phyloP scores from a whole-genome alignment of 2,113 vertebrate species.

The Nothocercus nigrocapillus region DNA sequence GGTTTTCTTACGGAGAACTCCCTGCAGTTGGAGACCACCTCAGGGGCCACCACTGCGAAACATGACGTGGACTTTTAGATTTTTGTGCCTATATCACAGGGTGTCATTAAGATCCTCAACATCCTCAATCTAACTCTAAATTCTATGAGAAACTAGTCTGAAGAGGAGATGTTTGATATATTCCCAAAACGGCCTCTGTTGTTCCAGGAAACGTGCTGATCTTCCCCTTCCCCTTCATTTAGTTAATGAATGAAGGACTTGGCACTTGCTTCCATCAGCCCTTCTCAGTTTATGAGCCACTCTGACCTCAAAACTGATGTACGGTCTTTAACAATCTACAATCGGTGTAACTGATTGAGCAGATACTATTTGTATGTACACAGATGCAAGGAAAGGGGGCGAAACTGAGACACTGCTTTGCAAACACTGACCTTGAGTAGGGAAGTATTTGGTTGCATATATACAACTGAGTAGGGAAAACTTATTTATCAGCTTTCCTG shows the following conservation, averaged over 20 bases:
- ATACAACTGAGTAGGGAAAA: neutral
- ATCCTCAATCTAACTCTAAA: neutral
- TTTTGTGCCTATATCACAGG: fast-evolving
- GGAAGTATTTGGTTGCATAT: too few species aligned
- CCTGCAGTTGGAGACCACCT: neutral
- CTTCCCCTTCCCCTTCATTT: neutral
- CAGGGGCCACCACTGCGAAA: neutral
- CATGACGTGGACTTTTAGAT: neutral
- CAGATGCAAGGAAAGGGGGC: neutral
- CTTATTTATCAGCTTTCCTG: neutral
- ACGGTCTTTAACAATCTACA: neutral
- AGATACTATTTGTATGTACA: neutral
- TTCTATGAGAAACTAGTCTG: neutral
- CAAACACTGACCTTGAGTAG: neutral
- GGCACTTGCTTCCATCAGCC: neutral
- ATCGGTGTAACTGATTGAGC: neutral
- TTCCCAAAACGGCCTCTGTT: neutral
- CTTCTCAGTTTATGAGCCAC: neutral
- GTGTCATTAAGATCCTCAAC: neutral
- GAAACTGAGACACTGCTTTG: neutral
- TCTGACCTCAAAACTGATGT: neutral
- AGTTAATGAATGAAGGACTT: too few species aligned
- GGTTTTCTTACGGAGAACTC: neutral
- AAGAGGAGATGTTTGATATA: neutral
- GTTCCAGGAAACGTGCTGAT: neutral